phyloP scores from a whole-genome alignment of 2,113 vertebrate species.

The Myocastor coypus region DNA sequence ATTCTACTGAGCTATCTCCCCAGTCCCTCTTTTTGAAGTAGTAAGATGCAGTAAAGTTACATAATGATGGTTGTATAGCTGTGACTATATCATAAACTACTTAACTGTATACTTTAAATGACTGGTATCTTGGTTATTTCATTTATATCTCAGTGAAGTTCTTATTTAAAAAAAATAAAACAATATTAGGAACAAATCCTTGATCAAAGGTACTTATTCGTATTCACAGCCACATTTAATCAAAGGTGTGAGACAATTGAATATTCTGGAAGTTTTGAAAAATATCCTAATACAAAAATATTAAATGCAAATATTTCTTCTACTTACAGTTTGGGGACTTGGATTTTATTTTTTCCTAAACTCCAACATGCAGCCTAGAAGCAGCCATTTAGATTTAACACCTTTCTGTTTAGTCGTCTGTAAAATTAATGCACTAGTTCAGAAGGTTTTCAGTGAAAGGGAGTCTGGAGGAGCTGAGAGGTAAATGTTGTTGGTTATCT shows the following conservation, averaged over 20 bases:
- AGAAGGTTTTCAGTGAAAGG: not conserved
- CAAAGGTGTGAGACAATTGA: not conserved
- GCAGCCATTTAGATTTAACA: not conserved
- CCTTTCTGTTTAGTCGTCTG: not conserved
- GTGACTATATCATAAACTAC: not conserved
- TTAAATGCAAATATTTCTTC: not conserved
- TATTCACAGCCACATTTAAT: not conserved
- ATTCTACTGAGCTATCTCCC: too few relatives aligned
- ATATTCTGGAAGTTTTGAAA: not conserved
- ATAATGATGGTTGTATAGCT: not conserved
- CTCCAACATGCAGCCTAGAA: not conserved
- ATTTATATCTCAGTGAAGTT: conserved; percentile 21
- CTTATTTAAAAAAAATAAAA: conserved; percentile 33
- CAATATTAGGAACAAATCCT: not conserved
- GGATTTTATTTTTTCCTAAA: not conserved
- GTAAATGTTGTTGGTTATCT: not conserved
- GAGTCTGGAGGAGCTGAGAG: not conserved
- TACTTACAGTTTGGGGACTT: not conserved
- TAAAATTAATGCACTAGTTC: not conserved
- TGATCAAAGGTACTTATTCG: not conserved
- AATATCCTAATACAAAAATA: conserved; percentile 26
- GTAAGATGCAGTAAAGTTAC: conserved; percentile 21
- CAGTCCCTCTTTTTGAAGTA: not conserved
- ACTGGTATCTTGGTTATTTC: not conserved
- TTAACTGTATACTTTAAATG: not conserved